Conservation (phyloP, 2,113 vertebrate species). For the Gallinago media region DNA sequence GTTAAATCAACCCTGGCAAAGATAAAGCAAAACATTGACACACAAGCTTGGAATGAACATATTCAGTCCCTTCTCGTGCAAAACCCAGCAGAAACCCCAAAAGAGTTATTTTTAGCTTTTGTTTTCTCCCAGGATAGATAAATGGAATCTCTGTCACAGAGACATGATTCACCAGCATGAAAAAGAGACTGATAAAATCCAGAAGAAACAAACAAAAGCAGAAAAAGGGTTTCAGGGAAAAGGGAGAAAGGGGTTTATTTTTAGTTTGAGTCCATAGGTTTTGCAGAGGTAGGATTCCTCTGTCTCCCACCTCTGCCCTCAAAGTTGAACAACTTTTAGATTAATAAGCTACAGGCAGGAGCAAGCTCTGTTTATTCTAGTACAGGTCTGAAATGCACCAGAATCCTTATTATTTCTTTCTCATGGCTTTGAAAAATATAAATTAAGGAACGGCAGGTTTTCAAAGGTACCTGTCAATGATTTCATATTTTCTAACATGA, state of each 20-base stretch:
- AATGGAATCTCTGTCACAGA: slow-evolving; percentile 69
- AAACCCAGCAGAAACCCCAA: slow-evolving; percentile 55
- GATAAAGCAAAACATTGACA: slow-evolving; percentile 56
- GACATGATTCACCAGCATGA: slow-evolving; percentile 54
- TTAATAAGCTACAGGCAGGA: neutral
- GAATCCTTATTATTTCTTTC: neutral
- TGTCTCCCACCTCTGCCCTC: slow-evolving; percentile 12
- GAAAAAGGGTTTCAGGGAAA: neutral
- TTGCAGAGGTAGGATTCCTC: neutral
- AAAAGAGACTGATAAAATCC: slow-evolving; percentile 61
- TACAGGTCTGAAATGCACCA: neutral
- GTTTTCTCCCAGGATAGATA: slow-evolving; percentile 60
- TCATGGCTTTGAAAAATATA: neutral
- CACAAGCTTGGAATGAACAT: slow-evolving; percentile 50
- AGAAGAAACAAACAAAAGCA: slow-evolving; percentile 65
- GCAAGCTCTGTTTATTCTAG: neutral
- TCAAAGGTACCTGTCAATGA: neutral
- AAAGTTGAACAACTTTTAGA: neutral
- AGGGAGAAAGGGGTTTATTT: slow-evolving; percentile 34
- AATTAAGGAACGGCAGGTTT: neutral
- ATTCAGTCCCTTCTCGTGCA: slow-evolving; percentile 37
- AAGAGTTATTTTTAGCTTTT: slow-evolving; percentile 69
- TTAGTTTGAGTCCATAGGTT: neutral
- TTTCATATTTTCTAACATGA: neutral
- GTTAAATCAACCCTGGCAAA: neutral